Conservation (phyloP, 2,888 invertebrate species). For the Hofmannophila pseudospretella region DNA sequence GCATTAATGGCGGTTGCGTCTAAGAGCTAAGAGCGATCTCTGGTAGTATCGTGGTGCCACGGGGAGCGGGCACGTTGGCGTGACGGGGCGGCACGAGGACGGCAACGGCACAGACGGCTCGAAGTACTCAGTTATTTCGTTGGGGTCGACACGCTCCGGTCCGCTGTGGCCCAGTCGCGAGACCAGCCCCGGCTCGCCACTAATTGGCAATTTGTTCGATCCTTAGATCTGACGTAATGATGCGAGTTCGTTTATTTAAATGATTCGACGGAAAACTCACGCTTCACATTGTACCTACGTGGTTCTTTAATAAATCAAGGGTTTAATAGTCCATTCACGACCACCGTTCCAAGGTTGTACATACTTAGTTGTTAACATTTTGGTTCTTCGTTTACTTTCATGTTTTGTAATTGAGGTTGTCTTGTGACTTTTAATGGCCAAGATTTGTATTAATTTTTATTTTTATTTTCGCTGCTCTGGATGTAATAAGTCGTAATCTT, state of each 20-base stretch:
- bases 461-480: no score
- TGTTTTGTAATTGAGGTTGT: conserved; percentile 16
- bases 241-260: conserved; percentile 76
- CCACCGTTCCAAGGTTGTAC: conserved; percentile 20
- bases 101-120: not conserved
- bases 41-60: conserved; percentile 12
- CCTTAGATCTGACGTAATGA: conserved; percentile 76
- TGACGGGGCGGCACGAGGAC: conserved; percentile 10
- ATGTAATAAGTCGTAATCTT: conserved; percentile 11
- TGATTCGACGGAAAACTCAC: conserved; percentile 71
- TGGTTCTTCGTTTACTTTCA: conserved; percentile 13
- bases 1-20: conserved; percentile 62
- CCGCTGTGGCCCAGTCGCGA: conserved; percentile 35
- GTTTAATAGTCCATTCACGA: conserved; percentile 41
- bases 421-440: conserved; percentile 10
- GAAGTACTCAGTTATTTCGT: no score
- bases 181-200: conserved; percentile 47
- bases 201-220: conserved; percentile 78
- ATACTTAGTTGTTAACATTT: not conserved
- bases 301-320: conserved; percentile 42
- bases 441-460: not conserved
- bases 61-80: conserved; percentile 6
- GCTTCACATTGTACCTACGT: conserved; percentile 36
- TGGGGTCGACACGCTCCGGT: conserved; percentile 17
- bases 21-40: conserved; percentile 35